phyloP scores from a whole-genome alignment of 1,140 invertebrate genomes.

The Drosophila sulfurigaster region DNA sequence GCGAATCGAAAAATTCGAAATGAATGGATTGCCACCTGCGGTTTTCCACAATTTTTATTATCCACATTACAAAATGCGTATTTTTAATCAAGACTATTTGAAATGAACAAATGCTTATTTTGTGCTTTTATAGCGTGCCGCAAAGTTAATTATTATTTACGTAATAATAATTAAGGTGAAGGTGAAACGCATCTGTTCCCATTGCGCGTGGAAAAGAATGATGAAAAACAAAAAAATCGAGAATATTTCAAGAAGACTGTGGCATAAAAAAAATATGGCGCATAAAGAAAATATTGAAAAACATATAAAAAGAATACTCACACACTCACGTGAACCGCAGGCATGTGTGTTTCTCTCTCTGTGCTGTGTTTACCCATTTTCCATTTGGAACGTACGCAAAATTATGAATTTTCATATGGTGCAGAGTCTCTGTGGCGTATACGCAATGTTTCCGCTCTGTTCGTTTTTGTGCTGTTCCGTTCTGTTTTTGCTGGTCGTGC shows the following conservation, averaged over 20 bases:
- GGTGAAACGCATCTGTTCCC: constrained; percentile 74
- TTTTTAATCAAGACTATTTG: constrained; percentile 31
- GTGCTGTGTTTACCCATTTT: constrained; percentile 72
- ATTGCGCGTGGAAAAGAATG: constrained; percentile 45
- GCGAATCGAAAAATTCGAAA: constrained; percentile 16
- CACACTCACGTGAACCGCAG: constrained; percentile 51
- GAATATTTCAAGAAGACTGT: constrained; percentile 30
- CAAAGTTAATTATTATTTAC: constrained; percentile 76
- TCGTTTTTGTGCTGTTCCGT: neutral
- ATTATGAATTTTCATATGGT: constrained; percentile 68
- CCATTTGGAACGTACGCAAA: constrained; percentile 63
- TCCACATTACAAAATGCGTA: constrained; percentile 30
- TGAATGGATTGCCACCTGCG: constrained; percentile 45
- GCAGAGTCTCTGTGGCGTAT: constrained; percentile 56
- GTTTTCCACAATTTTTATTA: constrained; percentile 19
- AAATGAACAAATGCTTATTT: constrained; percentile 2
- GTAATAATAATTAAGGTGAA: constrained; percentile 80
- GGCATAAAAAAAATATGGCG: constrained; percentile 51
- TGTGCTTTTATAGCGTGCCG: constrained; percentile 40
- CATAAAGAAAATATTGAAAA: constrained; percentile 76
- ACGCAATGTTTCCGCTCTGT: constrained; percentile 64
- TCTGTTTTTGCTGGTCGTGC: neutral
- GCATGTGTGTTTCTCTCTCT: constrained; percentile 18
- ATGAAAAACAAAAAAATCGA: neutral
- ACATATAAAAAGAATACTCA: constrained; percentile 60